These are phyloP conservation scores for Osmoderma eremita DNA, from an alignment of 2,888 invertebrate species.

Conservation along the genomic window DNA sequence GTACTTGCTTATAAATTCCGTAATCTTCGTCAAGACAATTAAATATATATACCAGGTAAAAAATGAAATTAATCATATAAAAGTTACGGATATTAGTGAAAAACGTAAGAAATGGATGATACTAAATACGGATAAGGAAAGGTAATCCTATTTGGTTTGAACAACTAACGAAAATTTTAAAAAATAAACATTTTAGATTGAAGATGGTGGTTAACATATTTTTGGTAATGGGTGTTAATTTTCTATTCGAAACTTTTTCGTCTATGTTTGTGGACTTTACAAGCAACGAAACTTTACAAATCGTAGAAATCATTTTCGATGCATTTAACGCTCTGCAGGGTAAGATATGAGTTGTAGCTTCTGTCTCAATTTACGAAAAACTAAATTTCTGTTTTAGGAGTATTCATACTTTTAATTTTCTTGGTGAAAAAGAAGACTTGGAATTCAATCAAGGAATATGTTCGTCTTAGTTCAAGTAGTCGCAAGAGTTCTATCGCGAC, in stretches of 20 bases:
- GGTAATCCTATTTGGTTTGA: conserved; percentile 65
- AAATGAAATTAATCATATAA: conserved; percentile 77
- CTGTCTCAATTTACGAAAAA: background rate
- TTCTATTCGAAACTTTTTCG: conserved; percentile 75
- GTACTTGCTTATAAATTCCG: conserved; percentile 65
- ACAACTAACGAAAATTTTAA: conserved; percentile 4
- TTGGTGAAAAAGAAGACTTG: conserved; percentile 76
- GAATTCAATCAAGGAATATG: conserved; percentile 57
- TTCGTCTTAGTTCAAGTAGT: background rate
- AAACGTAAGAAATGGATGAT: conserved; percentile 67
- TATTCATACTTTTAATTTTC: conserved; percentile 78
- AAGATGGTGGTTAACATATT: conserved; percentile 78
- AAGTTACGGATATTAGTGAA: conserved; percentile 71
- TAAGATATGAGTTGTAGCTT: conserved; percentile 47
- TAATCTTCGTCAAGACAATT: conserved; percentile 76
- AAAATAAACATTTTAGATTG: conserved; percentile 66
- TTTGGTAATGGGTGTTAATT: conserved; percentile 82
- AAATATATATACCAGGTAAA: conserved; percentile 78
- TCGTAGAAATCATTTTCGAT: conserved; percentile 66
- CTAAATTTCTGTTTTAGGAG: conserved; percentile 49
- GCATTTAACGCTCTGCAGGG: conserved; percentile 77
- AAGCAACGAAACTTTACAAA: conserved; percentile 64
- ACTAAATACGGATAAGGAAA: conserved; percentile 75
- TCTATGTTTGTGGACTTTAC: conserved; percentile 68
- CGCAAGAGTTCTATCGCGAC: conserved; percentile 26